Base-by-base conservation (phyloP, 2,888 invertebrate species). In the Eupeodes latifasciatus region DNA sequence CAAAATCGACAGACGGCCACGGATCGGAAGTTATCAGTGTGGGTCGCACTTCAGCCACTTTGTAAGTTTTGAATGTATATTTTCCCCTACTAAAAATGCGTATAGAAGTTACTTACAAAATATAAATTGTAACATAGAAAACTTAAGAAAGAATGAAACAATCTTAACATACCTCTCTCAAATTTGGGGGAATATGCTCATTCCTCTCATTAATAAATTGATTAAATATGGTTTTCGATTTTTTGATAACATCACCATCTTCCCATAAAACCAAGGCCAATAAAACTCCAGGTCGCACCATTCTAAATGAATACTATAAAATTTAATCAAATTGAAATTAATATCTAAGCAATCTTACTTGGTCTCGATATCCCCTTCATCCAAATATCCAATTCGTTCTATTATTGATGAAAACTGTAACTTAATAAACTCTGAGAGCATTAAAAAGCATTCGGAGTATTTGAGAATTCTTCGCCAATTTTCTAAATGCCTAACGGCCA, bases 381-480 rank as follows among this genome's bases (percentile, higher is more conserved):
- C 94, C 44, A 87, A 90, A 92, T 93, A 93, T 53, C 93, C 93
- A 34, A 94, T 91, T 83, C 92, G 92, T 40, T 91, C 92, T 84
- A 93, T 93, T 2, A 93, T 92, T 44, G 92, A 92, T 0, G 92
- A 91, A 61, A 94, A 89, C 79, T 93, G 92, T 90, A 93, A 91
- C 90, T 94, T 94, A 34, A 94, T 92, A 82, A 93, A 94, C 87
- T 94, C 94, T 4, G 93, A 93, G 14, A 94, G 91, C 93, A 94
- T 93, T 1, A 94, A 90, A 83, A 93, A 94, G 77, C 94, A 94
- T 90, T 94, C 94, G 0, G 94, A 93, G 71, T 94, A 94, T 89
- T 94, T 94, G 3, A 94, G 90, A n/a, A 94, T 94, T n/a, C 94
- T 92, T 14, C 94, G 92, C 94, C 94, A 94, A 71, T 92, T 93